These are phyloP conservation scores for Prunella strophiata DNA, from an alignment of 2,797 vertebrate species.

Conservation along the genomic window DNA sequence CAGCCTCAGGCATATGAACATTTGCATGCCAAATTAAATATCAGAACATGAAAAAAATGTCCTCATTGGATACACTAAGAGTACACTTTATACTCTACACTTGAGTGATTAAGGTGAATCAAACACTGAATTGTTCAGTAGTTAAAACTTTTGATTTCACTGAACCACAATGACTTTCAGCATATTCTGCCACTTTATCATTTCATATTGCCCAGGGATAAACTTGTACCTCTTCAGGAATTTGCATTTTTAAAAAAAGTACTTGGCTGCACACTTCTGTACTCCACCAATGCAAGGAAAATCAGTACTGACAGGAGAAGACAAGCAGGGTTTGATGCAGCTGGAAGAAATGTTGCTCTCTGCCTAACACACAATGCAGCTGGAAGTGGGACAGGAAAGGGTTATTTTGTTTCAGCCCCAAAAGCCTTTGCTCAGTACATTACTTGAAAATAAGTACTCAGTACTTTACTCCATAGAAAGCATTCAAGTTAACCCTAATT, in stretches of 20 bases:
- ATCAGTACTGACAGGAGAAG: background rate
- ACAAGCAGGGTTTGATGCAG: background rate
- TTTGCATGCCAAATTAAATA: conserved; percentile 35
- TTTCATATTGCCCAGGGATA: background rate
- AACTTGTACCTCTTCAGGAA: background rate
- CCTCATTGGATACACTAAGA: background rate
- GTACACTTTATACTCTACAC: background rate
- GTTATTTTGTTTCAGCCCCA: background rate
- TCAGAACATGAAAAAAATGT: background rate
- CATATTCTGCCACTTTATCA: background rate
- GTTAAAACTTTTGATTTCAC: background rate
- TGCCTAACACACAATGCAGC: background rate
- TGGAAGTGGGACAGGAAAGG: background rate
- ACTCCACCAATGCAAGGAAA: background rate
- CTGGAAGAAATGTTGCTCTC: background rate
- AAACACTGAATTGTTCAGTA: background rate
- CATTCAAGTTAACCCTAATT: background rate
- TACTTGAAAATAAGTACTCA: background rate
- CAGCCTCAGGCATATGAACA: background rate
- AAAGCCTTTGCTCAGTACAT: background rate
- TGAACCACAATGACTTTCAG: background rate
- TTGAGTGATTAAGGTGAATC: background rate
- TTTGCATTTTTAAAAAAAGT: background rate
- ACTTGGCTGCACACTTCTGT: background rate
- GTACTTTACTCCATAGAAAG: background rate